Conservation (phyloP, 2,113 vertebrate species). For the Cyprinus carpio region DNA sequence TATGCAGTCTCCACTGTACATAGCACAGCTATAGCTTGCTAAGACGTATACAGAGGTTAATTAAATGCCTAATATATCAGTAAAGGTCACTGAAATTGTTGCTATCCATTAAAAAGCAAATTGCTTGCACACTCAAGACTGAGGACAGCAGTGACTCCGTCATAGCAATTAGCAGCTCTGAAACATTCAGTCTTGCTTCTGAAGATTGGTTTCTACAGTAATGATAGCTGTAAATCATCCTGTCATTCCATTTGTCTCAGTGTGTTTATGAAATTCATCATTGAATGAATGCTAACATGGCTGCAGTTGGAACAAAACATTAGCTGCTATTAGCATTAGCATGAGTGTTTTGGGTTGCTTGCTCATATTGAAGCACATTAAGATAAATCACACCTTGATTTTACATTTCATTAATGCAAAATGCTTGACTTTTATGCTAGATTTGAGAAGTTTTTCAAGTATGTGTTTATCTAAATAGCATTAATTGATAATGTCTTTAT, state of each 20-base stretch:
- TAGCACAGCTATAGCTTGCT: neutral
- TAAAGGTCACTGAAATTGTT: conserved; percentile 1
- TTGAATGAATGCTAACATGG: neutral
- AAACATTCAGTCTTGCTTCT: neutral
- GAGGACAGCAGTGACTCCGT: neutral
- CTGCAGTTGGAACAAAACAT: neutral
- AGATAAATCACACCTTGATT: neutral
- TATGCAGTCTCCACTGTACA: neutral
- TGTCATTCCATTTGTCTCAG: neutral
- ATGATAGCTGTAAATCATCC: conserved; percentile 15
- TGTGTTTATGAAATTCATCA: conserved; percentile 5
- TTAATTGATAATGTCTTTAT: neutral
- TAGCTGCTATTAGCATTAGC: conserved; percentile 11
- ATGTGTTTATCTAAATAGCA: neutral
- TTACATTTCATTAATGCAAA: neutral
- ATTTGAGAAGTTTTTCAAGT: neutral
- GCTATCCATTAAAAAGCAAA: conserved; percentile 14
- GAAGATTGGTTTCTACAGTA: conserved; percentile 14
- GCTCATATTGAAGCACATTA: neutral
- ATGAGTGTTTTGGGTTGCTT: neutral
- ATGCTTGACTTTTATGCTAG: neutral
- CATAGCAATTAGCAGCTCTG: conserved; percentile 20
- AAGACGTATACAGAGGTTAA: conserved; percentile 9
- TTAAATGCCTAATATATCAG: neutral
- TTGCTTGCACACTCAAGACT: conserved; percentile 7